These are phyloP conservation scores for Etheostoma cragini DNA, from an alignment of 2,113 vertebrate species.

Conservation along the genomic window DNA sequence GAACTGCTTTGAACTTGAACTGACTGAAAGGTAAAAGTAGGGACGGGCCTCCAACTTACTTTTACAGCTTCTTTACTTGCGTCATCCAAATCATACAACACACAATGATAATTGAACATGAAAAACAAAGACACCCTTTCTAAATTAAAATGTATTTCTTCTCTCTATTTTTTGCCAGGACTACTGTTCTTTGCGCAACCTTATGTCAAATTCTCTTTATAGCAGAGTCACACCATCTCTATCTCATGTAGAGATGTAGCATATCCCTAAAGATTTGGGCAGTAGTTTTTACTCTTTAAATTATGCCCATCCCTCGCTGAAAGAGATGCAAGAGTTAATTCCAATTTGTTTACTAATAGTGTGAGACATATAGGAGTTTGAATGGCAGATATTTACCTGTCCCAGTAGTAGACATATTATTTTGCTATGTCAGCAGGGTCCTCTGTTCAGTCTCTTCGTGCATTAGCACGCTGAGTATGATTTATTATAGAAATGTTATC, in stretches of 20 bases:
- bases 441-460: slow-evolving; percentile 99
- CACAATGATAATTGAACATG: not conserved
- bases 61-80: slow-evolving; percentile 15
- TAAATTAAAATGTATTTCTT: not conserved
- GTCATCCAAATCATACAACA: slow-evolving; percentile 20
- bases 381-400: slow-evolving; percentile 99
- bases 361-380: slow-evolving; percentile 94
- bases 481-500: slow-evolving; percentile 99
- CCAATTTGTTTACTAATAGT: slow-evolving; percentile 71
- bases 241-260: not conserved
- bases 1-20: slow-evolving; percentile 27
- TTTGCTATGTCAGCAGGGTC: slow-evolving; percentile 99
- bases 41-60: slow-evolving; percentile 59
- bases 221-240: not conserved
- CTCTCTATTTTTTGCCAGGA: not conserved
- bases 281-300: not conserved
- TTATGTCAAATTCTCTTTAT: not conserved
- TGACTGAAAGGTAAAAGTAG: slow-evolving; percentile 35
- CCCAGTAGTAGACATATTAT: slow-evolving; percentile 99
- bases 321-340: slow-evolving; percentile 69
- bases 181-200: not conserved
- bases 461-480: slow-evolving; percentile 99
- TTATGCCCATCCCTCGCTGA: slow-evolving; percentile 69
- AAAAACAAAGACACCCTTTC: not conserved
- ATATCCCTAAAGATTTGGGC: not conserved